Percentiles rank a stretch among this genome's conserved stretches.
phyloP scores from a whole-genome alignment of 2,888 invertebrate species.

The Drepana falcataria region DNA sequence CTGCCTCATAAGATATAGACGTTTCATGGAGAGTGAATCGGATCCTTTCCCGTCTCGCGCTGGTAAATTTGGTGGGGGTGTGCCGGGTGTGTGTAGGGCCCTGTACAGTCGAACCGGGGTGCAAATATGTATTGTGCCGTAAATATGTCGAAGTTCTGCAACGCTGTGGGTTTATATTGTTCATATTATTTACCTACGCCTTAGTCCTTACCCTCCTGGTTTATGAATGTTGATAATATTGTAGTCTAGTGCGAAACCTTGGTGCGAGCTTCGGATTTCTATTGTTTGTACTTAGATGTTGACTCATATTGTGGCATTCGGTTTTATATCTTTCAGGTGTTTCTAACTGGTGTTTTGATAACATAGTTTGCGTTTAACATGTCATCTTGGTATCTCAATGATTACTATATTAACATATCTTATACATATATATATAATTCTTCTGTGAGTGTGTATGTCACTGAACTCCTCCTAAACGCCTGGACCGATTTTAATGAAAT shows the following conservation, averaged over 20 bases:
- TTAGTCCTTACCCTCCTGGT: constrained; percentile 6
- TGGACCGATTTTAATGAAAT: no score
- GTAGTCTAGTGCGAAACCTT: not conserved
- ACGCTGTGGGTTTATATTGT: constrained; percentile 50
- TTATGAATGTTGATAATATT: constrained; percentile 5
- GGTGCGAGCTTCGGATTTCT: not conserved
- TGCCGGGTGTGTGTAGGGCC: constrained; percentile 52
- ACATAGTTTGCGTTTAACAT: no score
- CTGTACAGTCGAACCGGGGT: constrained; percentile 10
- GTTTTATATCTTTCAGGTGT: not conserved
- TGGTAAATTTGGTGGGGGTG: constrained; percentile 41
- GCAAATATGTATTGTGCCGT: constrained; percentile 21
- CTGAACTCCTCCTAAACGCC: no score
- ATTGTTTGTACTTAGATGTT: not conserved
- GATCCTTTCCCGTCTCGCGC: constrained; percentile 19
- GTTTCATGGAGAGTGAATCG: constrained; percentile 25
- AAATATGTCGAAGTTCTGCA: constrained; percentile 42
- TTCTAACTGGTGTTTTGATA: no score
- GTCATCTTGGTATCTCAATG: no score
- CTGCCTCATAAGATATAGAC: constrained; percentile 73
- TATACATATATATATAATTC: no score
- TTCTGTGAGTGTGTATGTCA: no score
- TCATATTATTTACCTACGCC: constrained; percentile 27
- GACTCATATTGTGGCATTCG: not conserved
- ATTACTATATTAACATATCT: no score